phyloP scores from a whole-genome alignment of 1,140 invertebrate genomes.

The Zaprionus capensis region DNA sequence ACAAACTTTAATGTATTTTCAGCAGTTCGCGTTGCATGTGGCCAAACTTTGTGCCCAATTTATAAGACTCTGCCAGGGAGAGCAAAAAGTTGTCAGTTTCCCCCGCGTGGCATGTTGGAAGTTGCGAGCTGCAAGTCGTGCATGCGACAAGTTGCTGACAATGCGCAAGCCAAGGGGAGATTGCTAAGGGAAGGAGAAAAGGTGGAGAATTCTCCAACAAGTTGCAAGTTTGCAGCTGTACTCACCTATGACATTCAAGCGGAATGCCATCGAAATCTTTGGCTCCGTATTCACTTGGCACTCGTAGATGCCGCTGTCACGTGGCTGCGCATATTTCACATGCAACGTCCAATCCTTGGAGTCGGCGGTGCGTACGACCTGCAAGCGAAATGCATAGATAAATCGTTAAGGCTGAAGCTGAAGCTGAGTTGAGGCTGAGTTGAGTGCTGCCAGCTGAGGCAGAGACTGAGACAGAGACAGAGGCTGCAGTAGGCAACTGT shows the following conservation, averaged over 20 bases:
- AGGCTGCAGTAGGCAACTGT: not conserved
- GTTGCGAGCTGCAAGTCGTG: constrained; percentile 54
- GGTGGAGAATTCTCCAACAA: constrained; percentile 1
- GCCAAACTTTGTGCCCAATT: constrained; percentile 68
- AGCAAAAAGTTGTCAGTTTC: constrained; percentile 47
- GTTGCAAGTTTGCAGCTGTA: constrained; percentile 53
- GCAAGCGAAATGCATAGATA: constrained; percentile 82
- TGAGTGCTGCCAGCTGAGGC: not conserved
- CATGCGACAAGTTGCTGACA: constrained; percentile 62
- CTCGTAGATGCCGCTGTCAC: constrained; percentile 94
- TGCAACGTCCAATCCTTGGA: constrained; percentile 96
- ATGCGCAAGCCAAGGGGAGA: constrained; percentile 47
- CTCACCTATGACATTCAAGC: constrained; percentile 95
- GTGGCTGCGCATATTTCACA: constrained; percentile 94
- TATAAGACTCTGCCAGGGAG: constrained; percentile 25
- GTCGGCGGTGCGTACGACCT: constrained; percentile 93
- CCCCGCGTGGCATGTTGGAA: constrained; percentile 44
- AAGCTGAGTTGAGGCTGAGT: not conserved
- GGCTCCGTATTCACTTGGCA: constrained; percentile 97
- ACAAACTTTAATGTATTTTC: constrained; percentile 6
- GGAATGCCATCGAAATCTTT: constrained; percentile 95
- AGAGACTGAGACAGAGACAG: too few species aligned
- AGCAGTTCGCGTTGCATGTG: constrained; percentile 1
- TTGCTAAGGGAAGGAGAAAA: not conserved
- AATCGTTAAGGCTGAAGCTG: constrained; percentile 37